Evolutionary conservation across 2,888 invertebrate genomes (phyloP).

Genomic region (Anthrax anthrax): DNA sequence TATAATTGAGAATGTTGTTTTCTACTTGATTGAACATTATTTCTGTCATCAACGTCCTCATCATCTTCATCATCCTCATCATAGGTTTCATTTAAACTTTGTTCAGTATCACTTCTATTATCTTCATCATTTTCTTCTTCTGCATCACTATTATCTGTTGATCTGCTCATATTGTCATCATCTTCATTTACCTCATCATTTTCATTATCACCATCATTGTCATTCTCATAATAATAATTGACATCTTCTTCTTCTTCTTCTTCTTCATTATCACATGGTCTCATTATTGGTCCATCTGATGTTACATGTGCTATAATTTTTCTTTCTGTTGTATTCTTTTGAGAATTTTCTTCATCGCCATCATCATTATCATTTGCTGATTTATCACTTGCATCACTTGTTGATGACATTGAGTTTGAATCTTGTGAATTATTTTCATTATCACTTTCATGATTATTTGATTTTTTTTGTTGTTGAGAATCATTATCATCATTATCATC

Average conservation of each 20-base stretch:
- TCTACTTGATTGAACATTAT: slow-evolving; percentile 11
- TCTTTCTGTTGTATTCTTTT: slow-evolving; percentile 1
- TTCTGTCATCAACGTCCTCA: slow-evolving; percentile 12
- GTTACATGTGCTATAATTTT: not conserved
- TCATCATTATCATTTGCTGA: slow-evolving; percentile 3
- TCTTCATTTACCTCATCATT: slow-evolving; percentile 14
- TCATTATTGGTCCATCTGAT: not conserved
- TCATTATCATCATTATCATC: slow-evolving; percentile 6
- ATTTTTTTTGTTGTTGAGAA: slow-evolving; percentile 1
- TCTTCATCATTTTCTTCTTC: slow-evolving; percentile 6
- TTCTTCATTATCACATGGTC: slow-evolving; percentile 13
- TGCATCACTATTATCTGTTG: not conserved
- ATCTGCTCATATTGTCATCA: slow-evolving; percentile 8
- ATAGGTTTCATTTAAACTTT: slow-evolving; percentile 10
- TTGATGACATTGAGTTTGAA: slow-evolving; percentile 11
- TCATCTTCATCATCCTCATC: slow-evolving; percentile 11
- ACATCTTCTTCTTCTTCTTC: slow-evolving; percentile 10
- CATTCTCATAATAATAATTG: slow-evolving; percentile 9
- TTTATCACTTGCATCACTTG: not conserved
- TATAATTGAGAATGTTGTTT: slow-evolving; percentile 12
- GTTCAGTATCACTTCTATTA: slow-evolving; percentile 1
- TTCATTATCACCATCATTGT: slow-evolving; percentile 12
- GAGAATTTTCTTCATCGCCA: slow-evolving; percentile 6
- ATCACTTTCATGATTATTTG: slow-evolving; percentile 1
- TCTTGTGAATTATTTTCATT: slow-evolving; percentile 15